Conservation (phyloP, 92 coral and sea anemone species). For the Scolanthus callimorphus region DNA sequence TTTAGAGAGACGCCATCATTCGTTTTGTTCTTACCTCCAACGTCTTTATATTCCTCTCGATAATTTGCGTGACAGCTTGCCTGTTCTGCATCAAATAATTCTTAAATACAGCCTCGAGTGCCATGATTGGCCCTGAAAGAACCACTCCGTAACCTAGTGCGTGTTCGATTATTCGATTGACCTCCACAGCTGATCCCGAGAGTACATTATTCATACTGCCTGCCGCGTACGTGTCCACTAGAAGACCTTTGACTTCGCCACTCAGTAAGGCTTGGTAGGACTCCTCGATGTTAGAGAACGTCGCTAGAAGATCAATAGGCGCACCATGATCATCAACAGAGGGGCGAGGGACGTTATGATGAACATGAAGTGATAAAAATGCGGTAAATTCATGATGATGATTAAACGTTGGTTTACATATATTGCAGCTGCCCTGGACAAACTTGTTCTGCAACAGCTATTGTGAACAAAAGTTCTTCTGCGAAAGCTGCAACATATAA, state of each 20-base stretch:
- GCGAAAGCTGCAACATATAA: no score
- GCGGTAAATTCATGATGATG: no score
- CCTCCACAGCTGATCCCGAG: background rate
- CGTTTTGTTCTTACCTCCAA: background rate
- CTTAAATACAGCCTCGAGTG: background rate
- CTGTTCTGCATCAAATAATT: background rate
- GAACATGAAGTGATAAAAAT: no score
- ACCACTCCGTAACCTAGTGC: slow-evolving; percentile 9
- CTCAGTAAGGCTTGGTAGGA: background rate
- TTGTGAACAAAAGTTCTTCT: no score
- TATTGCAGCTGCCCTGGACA: no score
- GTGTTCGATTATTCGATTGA: slow-evolving; percentile 5
- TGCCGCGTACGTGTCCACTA: slow-evolving; percentile 8
- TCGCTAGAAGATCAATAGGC: no score
- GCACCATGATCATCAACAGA: no score
- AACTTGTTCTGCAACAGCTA: no score
- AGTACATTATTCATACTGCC: background rate
- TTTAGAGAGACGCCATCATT: background rate
- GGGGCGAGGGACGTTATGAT: no score
- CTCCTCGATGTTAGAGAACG: no score
- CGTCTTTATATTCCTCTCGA: slow-evolving; percentile 1
- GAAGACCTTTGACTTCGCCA: slow-evolving; percentile 3
- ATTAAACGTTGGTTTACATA: no score
- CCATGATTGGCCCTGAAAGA: background rate
- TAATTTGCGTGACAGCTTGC: background rate